Conservation (phyloP, 2,888 invertebrate genomes). For the Eutolmus rufibarbis region DNA sequence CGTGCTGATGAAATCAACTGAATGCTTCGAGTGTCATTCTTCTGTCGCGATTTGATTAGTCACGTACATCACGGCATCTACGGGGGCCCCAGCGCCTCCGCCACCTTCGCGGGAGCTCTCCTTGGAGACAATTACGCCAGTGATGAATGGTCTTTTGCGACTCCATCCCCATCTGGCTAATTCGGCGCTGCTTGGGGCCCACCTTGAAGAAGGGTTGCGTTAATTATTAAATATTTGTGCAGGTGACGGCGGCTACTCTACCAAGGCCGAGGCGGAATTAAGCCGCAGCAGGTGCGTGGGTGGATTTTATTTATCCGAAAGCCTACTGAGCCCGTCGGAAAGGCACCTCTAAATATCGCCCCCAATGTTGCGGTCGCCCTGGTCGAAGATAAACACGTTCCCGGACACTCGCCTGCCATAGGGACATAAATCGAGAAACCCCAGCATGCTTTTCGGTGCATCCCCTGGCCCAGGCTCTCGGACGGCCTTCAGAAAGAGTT, state of each 20-base stretch:
- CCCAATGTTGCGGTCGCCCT: conserved; percentile 44
- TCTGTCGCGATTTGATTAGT: conserved; percentile 29
- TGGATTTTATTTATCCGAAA: not conserved
- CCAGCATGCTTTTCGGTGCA: conserved; percentile 30
- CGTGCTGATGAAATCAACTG: conserved; percentile 36
- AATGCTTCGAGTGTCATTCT: conserved; percentile 20
- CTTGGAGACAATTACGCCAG: not conserved
- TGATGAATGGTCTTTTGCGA: not conserved
- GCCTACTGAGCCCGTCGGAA: not conserved
- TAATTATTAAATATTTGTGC: conserved; percentile 26
- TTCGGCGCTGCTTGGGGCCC: not conserved
- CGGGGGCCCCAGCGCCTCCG: not conserved
- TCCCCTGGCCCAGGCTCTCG: not conserved
- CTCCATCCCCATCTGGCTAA: not conserved
- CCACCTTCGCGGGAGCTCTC: not conserved
- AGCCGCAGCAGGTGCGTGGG: conserved; percentile 16
- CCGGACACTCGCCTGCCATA: conserved; percentile 36
- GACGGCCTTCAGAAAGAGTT: conserved; percentile 8
- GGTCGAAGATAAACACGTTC: conserved; percentile 47
- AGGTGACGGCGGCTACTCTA: too few relatives aligned
- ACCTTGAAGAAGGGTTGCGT: not conserved
- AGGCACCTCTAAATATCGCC: conserved; percentile 27
- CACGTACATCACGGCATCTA: conserved; percentile 9
- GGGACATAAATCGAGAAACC: conserved; percentile 34
- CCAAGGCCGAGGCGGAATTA: not conserved